A percentile compares a stretch with the other conserved stretches of the same genome.
Conservation (phyloP, 2,888 invertebrate species). For the Diarsia rubi region DNA sequence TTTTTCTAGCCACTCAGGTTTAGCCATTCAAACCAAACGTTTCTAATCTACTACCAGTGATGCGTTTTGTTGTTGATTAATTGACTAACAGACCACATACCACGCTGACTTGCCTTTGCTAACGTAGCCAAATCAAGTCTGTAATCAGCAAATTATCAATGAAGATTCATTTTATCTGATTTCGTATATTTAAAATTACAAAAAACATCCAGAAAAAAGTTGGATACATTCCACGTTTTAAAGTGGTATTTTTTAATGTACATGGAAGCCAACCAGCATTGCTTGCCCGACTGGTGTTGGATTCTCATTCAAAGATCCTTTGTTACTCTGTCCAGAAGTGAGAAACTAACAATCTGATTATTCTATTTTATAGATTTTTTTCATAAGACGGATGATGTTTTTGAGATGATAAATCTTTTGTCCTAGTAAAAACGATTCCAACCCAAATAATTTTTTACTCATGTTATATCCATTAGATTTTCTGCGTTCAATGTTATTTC, state of each 20-base stretch:
- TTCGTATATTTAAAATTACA: neutral
- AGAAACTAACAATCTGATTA: neutral
- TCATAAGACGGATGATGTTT: too few relatives aligned
- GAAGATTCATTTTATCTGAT: neutral
- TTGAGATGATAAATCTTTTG: too few relatives aligned
- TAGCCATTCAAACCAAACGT: neutral
- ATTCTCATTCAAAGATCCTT: neutral
- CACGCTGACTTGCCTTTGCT: neutral
- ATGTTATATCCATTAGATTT: neutral
- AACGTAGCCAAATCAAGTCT: slow-evolving; percentile 4
- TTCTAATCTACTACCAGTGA: neutral
- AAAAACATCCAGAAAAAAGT: neutral
- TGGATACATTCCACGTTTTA: neutral
- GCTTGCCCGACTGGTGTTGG: neutral
- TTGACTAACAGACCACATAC: neutral
- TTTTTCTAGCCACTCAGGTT: too few relatives aligned
- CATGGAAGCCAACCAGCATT: neutral
- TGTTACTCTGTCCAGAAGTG: neutral
- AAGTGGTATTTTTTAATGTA: neutral
- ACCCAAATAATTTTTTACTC: neutral
- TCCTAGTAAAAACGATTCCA: neutral
- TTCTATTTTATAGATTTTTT: neutral
- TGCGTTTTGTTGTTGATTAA: neutral
- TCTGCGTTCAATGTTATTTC: neutral
- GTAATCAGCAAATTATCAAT: neutral